Evolutionary conservation across 2,888 invertebrate genomes (phyloP).

Genomic region (Leptinotarsa rubiginosa): DNA sequence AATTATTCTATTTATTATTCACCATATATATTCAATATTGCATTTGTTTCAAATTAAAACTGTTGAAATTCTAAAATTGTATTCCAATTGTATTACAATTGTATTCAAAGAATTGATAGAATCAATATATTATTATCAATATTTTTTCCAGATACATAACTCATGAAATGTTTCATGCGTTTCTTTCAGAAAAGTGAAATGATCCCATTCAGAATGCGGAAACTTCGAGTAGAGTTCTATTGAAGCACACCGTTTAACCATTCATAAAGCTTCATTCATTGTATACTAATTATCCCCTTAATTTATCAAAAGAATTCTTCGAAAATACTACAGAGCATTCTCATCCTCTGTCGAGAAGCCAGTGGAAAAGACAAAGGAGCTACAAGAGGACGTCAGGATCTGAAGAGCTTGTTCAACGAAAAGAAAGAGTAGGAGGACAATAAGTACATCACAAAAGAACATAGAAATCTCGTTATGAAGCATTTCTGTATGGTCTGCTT

Average conservation of each 20-base stretch:
- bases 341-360: slow-evolving; percentile 2
- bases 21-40: too few relatives aligned
- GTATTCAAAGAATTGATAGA: too few relatives aligned
- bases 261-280: slow-evolving; percentile 24
- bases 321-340: slow-evolving; percentile 13
- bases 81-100: too few relatives aligned
- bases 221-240: not conserved
- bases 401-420: slow-evolving; percentile 28
- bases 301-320: slow-evolving; percentile 22
- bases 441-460: slow-evolving; percentile 29
- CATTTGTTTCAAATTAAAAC: too few relatives aligned
- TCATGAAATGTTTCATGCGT: too few relatives aligned
- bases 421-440: slow-evolving; percentile 29
- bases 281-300: slow-evolving; percentile 24
- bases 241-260: not conserved
- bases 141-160: too few relatives aligned
- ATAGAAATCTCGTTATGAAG: slow-evolving; percentile 30
- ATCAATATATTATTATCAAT: too few relatives aligned
- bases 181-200: not conserved
- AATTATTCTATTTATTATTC: too few relatives aligned
- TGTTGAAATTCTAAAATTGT: too few relatives aligned
- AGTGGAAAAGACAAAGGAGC: slow-evolving; percentile 11
- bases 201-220: not conserved
- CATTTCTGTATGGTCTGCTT: slow-evolving; percentile 28
- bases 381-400: slow-evolving; percentile 16